A percentile compares a stretch with the other conserved stretches of the same genome.
These are phyloP conservation scores for Dasysyrphus tricinctus DNA, from an alignment of 2,888 invertebrate genomes.

Conservation along the genomic window DNA sequence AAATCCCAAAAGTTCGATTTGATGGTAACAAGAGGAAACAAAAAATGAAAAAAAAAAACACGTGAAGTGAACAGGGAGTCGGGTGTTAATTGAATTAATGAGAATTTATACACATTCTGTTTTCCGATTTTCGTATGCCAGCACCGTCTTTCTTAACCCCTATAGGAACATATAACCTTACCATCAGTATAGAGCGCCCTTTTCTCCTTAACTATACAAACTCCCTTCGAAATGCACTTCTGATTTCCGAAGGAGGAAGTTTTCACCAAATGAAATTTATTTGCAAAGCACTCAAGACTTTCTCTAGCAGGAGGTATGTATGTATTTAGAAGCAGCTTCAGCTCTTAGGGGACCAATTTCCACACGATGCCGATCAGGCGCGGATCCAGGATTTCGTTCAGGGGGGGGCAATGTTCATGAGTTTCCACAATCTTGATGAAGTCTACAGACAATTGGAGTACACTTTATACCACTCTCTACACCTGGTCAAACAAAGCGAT, in stretches of 20 bases:
- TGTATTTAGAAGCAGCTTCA: constrained; percentile 16
- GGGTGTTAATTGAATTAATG: constrained; percentile 75
- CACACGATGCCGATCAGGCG: constrained; percentile 63
- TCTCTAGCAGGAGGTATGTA: constrained; percentile 5
- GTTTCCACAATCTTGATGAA: no score
- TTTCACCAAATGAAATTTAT: constrained; percentile 73
- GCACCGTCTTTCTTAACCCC: constrained; percentile 50
- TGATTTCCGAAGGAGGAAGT: constrained; percentile 73
- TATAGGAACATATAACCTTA: constrained; percentile 33
- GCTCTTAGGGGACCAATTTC: constrained; percentile 68
- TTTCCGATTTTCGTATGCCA: constrained; percentile 42
- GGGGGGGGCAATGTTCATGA: no score
- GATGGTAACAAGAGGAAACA: not conserved
- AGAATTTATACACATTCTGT: constrained; percentile 71
- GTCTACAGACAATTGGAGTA: no score
- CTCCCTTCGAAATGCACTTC: constrained; percentile 63
- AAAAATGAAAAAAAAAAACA: not conserved
- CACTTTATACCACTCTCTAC: no score
- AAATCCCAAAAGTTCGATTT: constrained; percentile 70
- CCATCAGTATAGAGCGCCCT: not conserved
- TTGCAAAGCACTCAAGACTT: constrained; percentile 74
- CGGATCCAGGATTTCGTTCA: no score
- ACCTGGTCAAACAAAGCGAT: no score
- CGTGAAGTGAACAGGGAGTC: constrained; percentile 22
- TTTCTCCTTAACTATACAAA: constrained; percentile 8